Percentiles rank a stretch among this genome's conserved stretches.
Conservation (phyloP, 2,113 vertebrate genomes). For the Caranx ignobilis region DNA sequence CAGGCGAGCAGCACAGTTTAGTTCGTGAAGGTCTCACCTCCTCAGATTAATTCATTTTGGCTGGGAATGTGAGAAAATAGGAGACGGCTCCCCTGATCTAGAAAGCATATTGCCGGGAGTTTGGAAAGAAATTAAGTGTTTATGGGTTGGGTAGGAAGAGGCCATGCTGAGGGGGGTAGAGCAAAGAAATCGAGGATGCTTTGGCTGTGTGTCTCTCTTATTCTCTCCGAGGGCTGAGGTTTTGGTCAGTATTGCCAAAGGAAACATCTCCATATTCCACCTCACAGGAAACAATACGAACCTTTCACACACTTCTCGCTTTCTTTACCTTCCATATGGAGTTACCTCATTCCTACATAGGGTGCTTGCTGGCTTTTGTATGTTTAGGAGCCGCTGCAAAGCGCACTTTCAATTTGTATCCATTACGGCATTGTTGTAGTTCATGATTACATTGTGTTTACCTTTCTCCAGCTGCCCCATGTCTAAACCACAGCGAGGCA, state of each 20-base stretch:
- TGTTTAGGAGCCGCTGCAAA: slow-evolving; percentile 5
- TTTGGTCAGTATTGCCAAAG: slow-evolving; percentile 64
- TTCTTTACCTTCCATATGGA: slow-evolving; percentile 48
- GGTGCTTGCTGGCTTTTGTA: slow-evolving; percentile 19
- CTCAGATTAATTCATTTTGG: slow-evolving; percentile 45
- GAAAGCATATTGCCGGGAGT: slow-evolving; percentile 64
- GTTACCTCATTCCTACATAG: slow-evolving; percentile 24
- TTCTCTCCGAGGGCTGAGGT: slow-evolving; percentile 36
- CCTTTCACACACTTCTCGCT: slow-evolving; percentile 67
- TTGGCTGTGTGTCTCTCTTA: slow-evolving; percentile 46
- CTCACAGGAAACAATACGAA: slow-evolving; percentile 51
- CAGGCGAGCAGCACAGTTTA: slow-evolving; percentile 26
- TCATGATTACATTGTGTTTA: slow-evolving; percentile 9
- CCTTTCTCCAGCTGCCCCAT: slow-evolving; percentile 19
- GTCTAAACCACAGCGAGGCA: slow-evolving; percentile 23
- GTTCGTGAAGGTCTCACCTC: slow-evolving; percentile 29
- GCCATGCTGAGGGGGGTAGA: slow-evolving; percentile 16
- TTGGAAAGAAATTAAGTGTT: slow-evolving; percentile 54
- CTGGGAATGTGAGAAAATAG: slow-evolving; percentile 53
- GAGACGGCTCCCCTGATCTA: slow-evolving; percentile 54
- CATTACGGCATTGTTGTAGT: background rate
- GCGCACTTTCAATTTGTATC: slow-evolving; percentile 6
- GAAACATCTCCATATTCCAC: slow-evolving; percentile 69
- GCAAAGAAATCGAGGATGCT: slow-evolving; percentile 45
- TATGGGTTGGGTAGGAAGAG: slow-evolving; percentile 45